Evolutionary conservation across 2,888 invertebrate genomes (phyloP).

Genomic region (Cyclophora albipunctata): DNA sequence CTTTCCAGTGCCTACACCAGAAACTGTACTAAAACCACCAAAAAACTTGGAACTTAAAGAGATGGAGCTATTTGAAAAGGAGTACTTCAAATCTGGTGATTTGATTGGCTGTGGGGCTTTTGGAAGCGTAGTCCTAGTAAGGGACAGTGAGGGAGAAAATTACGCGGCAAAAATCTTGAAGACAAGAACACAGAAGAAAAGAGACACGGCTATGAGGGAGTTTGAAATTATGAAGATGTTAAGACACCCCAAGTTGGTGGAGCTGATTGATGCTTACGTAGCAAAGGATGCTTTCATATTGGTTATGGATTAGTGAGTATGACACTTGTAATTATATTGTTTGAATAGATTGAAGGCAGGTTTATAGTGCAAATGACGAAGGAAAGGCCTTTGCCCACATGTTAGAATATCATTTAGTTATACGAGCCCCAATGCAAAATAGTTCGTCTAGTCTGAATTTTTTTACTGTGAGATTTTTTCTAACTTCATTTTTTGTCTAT

Average conservation of each 20-base stretch:
- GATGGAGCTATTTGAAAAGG: slow-evolving; percentile 1
- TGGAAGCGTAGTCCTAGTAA: slow-evolving; percentile 25
- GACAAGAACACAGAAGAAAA: slow-evolving; percentile 82
- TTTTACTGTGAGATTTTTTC: too few relatives aligned
- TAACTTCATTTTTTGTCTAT: too few relatives aligned
- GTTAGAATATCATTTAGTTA: too few relatives aligned
- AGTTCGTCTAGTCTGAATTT: too few relatives aligned
- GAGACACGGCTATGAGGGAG: slow-evolving; percentile 86
- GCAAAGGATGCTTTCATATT: slow-evolving; percentile 79
- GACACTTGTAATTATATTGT: too few relatives aligned
- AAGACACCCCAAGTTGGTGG: slow-evolving; percentile 88
- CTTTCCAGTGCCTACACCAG: slow-evolving; percentile 7
- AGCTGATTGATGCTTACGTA: slow-evolving; percentile 43
- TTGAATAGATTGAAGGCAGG: not conserved
- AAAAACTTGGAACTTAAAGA: not conserved
- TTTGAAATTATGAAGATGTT: slow-evolving; percentile 90
- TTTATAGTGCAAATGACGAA: not conserved
- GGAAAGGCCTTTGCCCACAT: too few relatives aligned
- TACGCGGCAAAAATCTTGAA: slow-evolving; percentile 90
- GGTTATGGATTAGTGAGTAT: slow-evolving; percentile 92
- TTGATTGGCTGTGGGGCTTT: slow-evolving; percentile 30
- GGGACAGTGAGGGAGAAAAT: slow-evolving; percentile 41
- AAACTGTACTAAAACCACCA: not conserved
- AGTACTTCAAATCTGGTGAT: slow-evolving; percentile 9
- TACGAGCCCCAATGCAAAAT: too few relatives aligned